Base-by-base conservation (phyloP, 2,888 invertebrate genomes). In the Caenorhabditis afra region DNA sequence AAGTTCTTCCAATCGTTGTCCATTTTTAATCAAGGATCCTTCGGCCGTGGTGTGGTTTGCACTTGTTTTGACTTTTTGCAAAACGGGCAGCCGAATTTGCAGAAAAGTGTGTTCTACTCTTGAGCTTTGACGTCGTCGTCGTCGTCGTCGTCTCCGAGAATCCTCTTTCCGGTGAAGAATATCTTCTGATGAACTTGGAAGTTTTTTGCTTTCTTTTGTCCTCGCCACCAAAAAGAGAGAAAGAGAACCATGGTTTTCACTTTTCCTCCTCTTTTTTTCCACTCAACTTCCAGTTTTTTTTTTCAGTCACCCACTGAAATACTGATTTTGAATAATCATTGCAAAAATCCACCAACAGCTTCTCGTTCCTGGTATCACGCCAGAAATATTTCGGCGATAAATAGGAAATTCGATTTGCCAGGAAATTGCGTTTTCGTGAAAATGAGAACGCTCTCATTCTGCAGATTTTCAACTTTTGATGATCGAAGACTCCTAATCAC, bases 111-210 rank as follows among this genome's bases (percentile, higher is more conserved):
- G 61, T 61, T 61, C 59, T 68, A 39, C 35, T 67, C 68, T 39
- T 59, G 58, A 50, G 49, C 59, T 47, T 67, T 67, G 68, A 59
- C 68, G 52, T 50, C 41, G 45, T 52, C 44, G 61, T 39, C 50
- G 37, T 45, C 49, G n/a, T n/a, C n/a, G n/a, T 29, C 29, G 29
- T 29, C 29, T 29, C 20, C 39, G 66, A 45, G 52, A 68, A 59
- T 23, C 55, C 70, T 55, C 44, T 49, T 73, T 73, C 73, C 73
- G 73, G 64, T 64, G 58, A 73, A 73, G 73, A 73, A 73, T 73
- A 58, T 73, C 73, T 52, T 16, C 52, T 73, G 73, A 73, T 73
- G 73, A 73, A 73, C 73, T 55, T 16, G 39, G 37, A 35, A 45
- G 55, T 47, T 47, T 70, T 20, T 41, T 39, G 11, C 39, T n/a